Percentiles rank a stretch among this genome's conserved stretches.
Evolutionary conservation across 2,113 vertebrate genomes (phyloP).

Genomic region (Centrocercus urophasianus): DNA sequence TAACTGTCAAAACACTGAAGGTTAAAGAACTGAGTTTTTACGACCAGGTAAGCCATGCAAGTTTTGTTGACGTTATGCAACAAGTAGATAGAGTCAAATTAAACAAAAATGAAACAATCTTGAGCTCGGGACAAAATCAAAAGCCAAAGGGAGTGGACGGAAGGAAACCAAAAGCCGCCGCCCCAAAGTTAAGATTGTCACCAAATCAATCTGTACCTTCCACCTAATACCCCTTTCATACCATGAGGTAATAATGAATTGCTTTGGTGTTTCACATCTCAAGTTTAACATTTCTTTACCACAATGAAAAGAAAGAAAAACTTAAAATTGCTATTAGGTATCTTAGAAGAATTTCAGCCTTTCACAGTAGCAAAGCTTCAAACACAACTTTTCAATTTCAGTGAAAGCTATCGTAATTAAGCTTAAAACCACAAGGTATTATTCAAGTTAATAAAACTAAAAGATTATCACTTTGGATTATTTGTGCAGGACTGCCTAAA

Average conservation of each 20-base stretch:
- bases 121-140: not conserved
- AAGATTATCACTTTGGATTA: not conserved
- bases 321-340: not conserved
- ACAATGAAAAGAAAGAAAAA: not conserved
- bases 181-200: not conserved
- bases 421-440: not conserved
- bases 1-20: not conserved
- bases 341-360: not conserved
- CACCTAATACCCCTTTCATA: not conserved
- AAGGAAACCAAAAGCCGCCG: not conserved
- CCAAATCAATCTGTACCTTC: not conserved
- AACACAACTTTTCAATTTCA: not conserved
- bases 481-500: not conserved
- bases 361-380: not conserved
- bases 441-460: not conserved
- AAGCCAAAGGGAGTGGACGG: not conserved
- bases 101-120: not conserved
- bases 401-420: not conserved
- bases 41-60: slow-evolving; percentile 20
- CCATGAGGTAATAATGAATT: not conserved
- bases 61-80: not conserved
- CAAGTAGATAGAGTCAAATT: not conserved
- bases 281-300: slow-evolving; percentile 27
- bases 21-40: not conserved
- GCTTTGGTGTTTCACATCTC: not conserved